Conservation (phyloP, 2,113 vertebrate genomes). For the Chiloscyllium plagiosum region DNA sequence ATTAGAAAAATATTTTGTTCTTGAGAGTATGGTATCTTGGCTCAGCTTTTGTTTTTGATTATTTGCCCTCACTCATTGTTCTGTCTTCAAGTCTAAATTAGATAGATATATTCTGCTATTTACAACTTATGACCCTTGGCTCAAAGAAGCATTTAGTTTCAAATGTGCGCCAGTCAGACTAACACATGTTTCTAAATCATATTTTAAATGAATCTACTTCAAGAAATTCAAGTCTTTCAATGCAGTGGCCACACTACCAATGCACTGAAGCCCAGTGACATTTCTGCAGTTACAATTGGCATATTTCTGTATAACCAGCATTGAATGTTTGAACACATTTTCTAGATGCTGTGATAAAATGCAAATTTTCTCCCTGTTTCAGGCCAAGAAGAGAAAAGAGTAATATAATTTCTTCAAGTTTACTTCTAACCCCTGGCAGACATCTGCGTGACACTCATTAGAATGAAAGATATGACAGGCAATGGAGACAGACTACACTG, state of each 20-base stretch:
- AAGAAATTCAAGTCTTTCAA: background rate
- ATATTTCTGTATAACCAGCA: background rate
- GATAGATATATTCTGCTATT: background rate
- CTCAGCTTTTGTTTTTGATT: background rate
- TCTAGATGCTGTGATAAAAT: background rate
- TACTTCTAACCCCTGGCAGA: background rate
- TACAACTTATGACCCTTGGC: background rate
- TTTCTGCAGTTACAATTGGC: background rate
- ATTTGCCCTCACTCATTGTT: background rate
- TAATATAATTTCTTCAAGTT: background rate
- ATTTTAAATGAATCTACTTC: background rate
- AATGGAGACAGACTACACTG: background rate
- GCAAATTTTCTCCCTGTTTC: background rate
- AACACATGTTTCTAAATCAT: background rate
- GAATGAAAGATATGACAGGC: background rate
- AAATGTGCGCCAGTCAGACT: background rate
- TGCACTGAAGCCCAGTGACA: background rate
- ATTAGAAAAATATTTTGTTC: background rate
- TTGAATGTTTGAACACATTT: background rate
- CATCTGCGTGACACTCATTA: background rate
- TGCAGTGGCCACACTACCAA: background rate
- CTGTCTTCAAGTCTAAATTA: background rate
- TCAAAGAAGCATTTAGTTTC: background rate
- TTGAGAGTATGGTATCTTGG: background rate
- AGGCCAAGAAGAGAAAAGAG: background rate